A percentile compares a stretch with the other conserved stretches of the same genome.
Evolutionary conservation across 2,113 vertebrate genomes (phyloP).

Genomic region (Taurulus bubalis): DNA sequence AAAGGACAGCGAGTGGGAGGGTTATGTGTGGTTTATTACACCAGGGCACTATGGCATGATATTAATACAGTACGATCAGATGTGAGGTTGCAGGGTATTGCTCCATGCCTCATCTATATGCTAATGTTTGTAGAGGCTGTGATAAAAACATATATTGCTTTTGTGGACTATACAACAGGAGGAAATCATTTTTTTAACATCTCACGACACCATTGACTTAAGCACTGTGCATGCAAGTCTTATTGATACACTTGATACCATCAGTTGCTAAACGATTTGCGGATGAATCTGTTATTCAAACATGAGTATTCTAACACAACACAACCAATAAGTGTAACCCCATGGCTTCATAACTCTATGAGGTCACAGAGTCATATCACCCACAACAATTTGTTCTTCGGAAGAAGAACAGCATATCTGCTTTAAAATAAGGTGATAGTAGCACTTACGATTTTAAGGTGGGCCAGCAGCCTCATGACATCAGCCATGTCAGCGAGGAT

Average conservation of each 20-base stretch:
- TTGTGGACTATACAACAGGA: conserved; percentile 1
- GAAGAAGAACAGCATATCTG: no score
- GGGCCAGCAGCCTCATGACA: conserved; percentile 97
- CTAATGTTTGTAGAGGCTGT: conserved; percentile 51
- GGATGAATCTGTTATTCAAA: neutral
- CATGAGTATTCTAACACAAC: neutral
- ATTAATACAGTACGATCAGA: conserved; percentile 31
- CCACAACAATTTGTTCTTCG: no score
- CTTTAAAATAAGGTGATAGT: neutral
- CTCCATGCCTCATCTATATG: conserved; percentile 59
- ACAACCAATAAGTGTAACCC: no score
- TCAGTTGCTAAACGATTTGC: neutral
- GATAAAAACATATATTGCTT: conserved; percentile 25
- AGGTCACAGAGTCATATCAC: no score
- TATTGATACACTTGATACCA: neutral
- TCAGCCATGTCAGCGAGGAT: conserved; percentile 99
- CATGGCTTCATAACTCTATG: no score
- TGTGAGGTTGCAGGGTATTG: conserved; percentile 25
- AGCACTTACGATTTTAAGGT: conserved; percentile 94
- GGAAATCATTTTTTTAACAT: conserved; percentile 3
- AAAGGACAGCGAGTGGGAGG: conserved; percentile 1
- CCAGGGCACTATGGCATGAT: conserved; percentile 7
- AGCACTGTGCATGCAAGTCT: neutral
- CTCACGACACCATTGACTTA: neutral
- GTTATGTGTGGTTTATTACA: conserved; percentile 26